These are phyloP conservation scores for Amorpha juglandis DNA, from an alignment of 2,888 invertebrate species.

Conservation along the genomic window DNA sequence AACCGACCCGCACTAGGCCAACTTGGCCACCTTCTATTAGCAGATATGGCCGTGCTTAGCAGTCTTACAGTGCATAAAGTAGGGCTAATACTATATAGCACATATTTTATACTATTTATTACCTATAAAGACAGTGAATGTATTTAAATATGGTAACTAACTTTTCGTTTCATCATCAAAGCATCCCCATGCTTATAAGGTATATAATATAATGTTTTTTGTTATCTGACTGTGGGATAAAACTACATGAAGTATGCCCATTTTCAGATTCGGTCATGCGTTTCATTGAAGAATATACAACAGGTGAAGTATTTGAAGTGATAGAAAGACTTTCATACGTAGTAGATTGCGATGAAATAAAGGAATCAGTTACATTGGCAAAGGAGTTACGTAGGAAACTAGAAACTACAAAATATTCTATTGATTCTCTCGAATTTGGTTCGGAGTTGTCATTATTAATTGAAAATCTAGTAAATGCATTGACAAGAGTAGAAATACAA, in stretches of 20 bases:
- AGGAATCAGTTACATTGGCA: neutral
- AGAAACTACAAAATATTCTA: neutral
- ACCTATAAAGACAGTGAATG: neutral
- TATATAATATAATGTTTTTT: neutral
- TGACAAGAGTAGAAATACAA: slow-evolving; percentile 17
- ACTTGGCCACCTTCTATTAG: no score
- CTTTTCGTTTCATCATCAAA: neutral
- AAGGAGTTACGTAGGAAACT: neutral
- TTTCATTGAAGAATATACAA: slow-evolving; percentile 25
- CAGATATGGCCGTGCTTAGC: no score
- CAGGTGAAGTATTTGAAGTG: slow-evolving; percentile 8
- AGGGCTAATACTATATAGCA: no score
- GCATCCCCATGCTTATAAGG: neutral
- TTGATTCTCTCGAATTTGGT: neutral
- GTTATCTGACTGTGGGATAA: neutral
- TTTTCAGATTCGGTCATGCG: slow-evolving; percentile 27
- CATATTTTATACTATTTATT: no score
- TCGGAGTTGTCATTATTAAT: neutral
- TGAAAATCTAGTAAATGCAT: neutral
- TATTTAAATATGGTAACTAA: neutral
- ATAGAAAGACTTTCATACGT: slow-evolving; percentile 8
- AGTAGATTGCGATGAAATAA: slow-evolving; percentile 11
- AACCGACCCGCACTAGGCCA: no score
- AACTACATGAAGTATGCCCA: slow-evolving; percentile 17
- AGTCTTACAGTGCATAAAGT: no score